phyloP scores from a whole-genome alignment of 2,113 vertebrate species.

The Heterotis niloticus region DNA sequence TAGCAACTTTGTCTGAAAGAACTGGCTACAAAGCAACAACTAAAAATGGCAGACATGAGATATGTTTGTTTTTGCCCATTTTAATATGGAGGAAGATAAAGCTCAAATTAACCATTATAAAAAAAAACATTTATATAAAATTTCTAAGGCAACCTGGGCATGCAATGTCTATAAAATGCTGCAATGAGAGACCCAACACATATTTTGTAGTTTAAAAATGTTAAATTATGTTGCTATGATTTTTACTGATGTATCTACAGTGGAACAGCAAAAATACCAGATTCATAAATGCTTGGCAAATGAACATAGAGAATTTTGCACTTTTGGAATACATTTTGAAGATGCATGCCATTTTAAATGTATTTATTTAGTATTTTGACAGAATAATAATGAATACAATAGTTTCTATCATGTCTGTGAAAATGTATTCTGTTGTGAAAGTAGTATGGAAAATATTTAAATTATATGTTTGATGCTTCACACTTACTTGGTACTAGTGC shows the following conservation, averaged over 20 bases:
- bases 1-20: neutral
- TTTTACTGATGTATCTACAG: slow-evolving; percentile 55
- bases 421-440: too few relatives aligned
- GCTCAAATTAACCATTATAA: slow-evolving; percentile 10
- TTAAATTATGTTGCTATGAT: slow-evolving; percentile 40
- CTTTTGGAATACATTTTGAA: slow-evolving; percentile 30
- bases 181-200: slow-evolving; percentile 36
- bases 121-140: slow-evolving; percentile 32
- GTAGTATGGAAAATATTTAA: too few relatives aligned
- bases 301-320: slow-evolving; percentile 37
- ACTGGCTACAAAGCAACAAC: slow-evolving; percentile 13
- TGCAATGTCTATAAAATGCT: slow-evolving; percentile 32
- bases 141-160: neutral
- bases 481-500: too few relatives aligned
- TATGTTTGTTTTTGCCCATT: neutral
- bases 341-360: neutral
- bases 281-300: slow-evolving; percentile 43
- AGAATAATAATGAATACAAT: neutral
- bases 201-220: slow-evolving; percentile 46
- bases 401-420: neutral
- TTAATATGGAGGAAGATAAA: slow-evolving; percentile 1
- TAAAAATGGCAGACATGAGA: slow-evolving; percentile 2
- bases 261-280: slow-evolving; percentile 50
- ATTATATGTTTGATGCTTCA: too few relatives aligned
- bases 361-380: neutral